Conservation (phyloP, 2,888 invertebrate genomes). For the Leptura quadrifasciata region DNA sequence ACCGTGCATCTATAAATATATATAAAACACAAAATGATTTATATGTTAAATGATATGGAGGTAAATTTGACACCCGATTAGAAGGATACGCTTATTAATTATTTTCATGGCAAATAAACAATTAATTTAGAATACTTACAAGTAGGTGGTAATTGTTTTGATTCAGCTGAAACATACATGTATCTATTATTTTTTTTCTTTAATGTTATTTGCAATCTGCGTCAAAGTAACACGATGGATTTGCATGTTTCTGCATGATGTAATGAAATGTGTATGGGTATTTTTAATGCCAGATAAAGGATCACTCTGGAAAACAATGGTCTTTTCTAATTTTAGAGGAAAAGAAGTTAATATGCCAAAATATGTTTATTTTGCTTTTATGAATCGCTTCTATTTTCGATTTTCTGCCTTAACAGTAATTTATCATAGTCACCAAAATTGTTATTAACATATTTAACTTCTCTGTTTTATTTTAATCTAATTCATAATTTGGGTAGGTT, state of each 20-base stretch:
- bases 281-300: not conserved
- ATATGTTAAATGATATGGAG: not conserved
- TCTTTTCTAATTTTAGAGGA: not conserved
- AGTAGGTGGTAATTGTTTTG: not conserved
- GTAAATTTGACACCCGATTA: not conserved
- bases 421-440: too few relatives aligned
- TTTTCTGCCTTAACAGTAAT: not conserved
- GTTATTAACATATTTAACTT: too few relatives aligned
- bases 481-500: too few relatives aligned
- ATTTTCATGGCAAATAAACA: not conserved
- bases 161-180: not conserved
- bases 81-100: not conserved
- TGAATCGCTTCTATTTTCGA: not conserved
- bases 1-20: not conserved
- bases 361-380: not conserved
- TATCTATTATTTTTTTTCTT: not conserved
- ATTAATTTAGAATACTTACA: not conserved
- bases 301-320: not conserved
- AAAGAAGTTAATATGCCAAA: not conserved
- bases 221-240: not conserved
- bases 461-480: too few relatives aligned
- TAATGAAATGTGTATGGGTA: not conserved
- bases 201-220: not conserved
- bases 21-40: not conserved
- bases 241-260: not conserved